A percentile compares a stretch with the other conserved stretches of the same genome.
phyloP scores from a whole-genome alignment of 2,113 vertebrate species.

The Gambusia holbrooki region DNA sequence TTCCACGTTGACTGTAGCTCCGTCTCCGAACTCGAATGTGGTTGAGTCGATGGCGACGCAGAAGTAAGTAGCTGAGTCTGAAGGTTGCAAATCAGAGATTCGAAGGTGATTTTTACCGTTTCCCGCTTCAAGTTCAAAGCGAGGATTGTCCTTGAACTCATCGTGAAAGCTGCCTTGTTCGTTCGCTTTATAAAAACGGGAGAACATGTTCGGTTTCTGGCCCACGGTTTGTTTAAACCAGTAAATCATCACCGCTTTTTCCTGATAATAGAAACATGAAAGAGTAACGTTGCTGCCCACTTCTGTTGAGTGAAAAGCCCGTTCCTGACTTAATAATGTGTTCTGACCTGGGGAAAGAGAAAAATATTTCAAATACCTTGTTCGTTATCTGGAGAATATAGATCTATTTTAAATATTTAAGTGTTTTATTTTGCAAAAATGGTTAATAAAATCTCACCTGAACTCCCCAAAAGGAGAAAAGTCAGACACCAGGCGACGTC shows the following conservation, averaged over 20 bases:
- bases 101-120: constrained; percentile 23
- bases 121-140: constrained; percentile 22
- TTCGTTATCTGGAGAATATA: not conserved
- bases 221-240: constrained; percentile 63
- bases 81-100: constrained; percentile 21
- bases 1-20: constrained; percentile 9
- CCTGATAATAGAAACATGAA: not conserved
- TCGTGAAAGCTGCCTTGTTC: rapidly evolving
- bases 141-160: constrained; percentile 35
- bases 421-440: not conserved
- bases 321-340: not conserved
- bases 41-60: not conserved
- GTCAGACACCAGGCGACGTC: constrained; percentile 6
- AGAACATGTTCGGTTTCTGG: constrained; percentile 19
- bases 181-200: constrained; percentile 14
- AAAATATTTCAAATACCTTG: not conserved
- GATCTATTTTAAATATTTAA: not conserved
- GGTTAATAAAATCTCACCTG: not conserved
- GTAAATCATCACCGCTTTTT: not conserved
- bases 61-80: constrained; percentile 64
- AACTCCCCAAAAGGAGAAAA: not conserved
- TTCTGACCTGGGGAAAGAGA: not conserved
- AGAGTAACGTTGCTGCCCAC: constrained; percentile 36
- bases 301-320: constrained; percentile 1
- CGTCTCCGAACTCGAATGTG: constrained; percentile 17